phyloP scores from a whole-genome alignment of 2,888 invertebrate species.

The Smittia aterrima region DNA sequence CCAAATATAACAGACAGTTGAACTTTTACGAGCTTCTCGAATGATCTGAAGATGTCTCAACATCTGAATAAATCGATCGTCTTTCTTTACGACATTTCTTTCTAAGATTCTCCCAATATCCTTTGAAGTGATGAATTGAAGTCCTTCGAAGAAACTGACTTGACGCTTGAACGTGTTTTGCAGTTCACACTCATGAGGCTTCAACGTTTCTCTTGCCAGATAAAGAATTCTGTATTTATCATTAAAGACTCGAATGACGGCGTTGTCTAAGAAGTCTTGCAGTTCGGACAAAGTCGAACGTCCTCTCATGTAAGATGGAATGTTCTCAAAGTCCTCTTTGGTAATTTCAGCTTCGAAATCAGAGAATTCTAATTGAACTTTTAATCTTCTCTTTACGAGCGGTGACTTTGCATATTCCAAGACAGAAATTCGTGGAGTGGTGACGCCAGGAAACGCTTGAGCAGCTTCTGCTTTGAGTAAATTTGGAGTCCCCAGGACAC shows the following conservation, averaged over 20 bases:
- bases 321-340: neutral
- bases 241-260: constrained; percentile 17
- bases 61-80: constrained; percentile 12
- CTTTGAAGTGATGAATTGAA: constrained; percentile 5
- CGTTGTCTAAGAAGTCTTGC: constrained; percentile 21
- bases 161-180: constrained; percentile 18
- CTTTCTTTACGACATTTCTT: constrained; percentile 16
- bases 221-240: constrained; percentile 2
- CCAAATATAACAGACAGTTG: constrained; percentile 23
- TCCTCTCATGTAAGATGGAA: constrained; percentile 27
- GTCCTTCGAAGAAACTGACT: neutral
- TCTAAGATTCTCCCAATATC: constrained; percentile 9
- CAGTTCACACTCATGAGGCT: neutral
- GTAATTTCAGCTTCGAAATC: constrained; percentile 6
- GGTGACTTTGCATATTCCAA: neutral
- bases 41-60: constrained; percentile 18
- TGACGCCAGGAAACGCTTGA: neutral
- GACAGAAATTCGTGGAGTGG: neutral
- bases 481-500: neutral
- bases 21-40: constrained; percentile 6
- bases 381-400: neutral
- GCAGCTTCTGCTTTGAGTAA: neutral
- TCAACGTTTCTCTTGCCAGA: neutral
- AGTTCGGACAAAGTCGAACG: neutral
- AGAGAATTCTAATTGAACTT: neutral